Base-by-base conservation (phyloP, 2,113 vertebrate genomes). In the Porphyrio hochstetteri region DNA sequence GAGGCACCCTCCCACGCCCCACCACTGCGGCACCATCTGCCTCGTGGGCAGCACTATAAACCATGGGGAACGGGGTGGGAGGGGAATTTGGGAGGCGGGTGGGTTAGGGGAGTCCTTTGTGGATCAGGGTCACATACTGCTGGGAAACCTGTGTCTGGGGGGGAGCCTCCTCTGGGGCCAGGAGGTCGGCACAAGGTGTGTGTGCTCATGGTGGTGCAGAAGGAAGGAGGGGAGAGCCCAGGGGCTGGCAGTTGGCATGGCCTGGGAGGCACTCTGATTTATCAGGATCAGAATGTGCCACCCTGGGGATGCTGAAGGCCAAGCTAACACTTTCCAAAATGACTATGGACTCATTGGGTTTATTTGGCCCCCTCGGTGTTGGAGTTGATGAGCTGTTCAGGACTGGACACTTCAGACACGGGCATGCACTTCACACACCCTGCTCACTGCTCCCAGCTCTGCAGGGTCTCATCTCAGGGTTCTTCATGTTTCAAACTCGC, bases 401-500 rank as follows among this genome's bases (percentile, higher is more conserved):
- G 67, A 91, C 67, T 1, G 4, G 90, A 86, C 55, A 13, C 55
- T 69, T 72, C 0, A 1, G 82, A 80, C 2, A 1, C 65, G 0
- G 8, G 17, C 44, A 17, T 46, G 44, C 44, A 19, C 3, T 53
- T 24, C 21, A 11, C 35, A 74, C 0, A 0, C 82, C 86, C 76
- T 93, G 86, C 93, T 84, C 35, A 10, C 33, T 65, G 91, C 55
- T 83, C 16, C 68, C 71, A 63, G 38, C 63, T 94, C 94, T 0
- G 6, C 82, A 72, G 88, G 90, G 82, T 86, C 68, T 95, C 86
- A 46, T 95, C 96, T 96, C 96, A 97, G 96, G 95, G 90, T 88
- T 93, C 75, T 67, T 95, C 50, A 2, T 24, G 63, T 85, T 84
- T 94, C 7, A 0, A 87, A 65, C 55, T 76, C 7, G 2, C 61